Evolutionary conservation across 2,797 vertebrate species (phyloP).

Genomic region (Anniella stebbinsi): DNA sequence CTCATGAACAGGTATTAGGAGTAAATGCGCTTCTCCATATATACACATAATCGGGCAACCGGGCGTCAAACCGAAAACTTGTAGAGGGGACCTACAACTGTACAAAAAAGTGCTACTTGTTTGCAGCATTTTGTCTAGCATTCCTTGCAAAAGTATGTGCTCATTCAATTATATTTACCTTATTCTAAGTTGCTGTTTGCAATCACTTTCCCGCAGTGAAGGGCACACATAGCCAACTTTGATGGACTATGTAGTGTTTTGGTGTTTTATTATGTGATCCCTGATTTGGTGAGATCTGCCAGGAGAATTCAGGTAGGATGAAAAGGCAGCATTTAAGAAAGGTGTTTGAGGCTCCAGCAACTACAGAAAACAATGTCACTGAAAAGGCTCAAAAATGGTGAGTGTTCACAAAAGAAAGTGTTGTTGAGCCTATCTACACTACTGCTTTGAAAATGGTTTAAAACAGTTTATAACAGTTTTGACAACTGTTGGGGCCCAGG

Average conservation of each 20-base stretch:
- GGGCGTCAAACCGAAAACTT: background rate
- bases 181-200: background rate
- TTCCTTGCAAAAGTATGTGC: background rate
- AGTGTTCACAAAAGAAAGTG: background rate
- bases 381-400: background rate
- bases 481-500: too few species aligned
- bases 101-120: background rate
- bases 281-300: background rate
- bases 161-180: background rate
- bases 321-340: background rate
- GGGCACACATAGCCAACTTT: background rate
- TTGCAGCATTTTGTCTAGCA: background rate
- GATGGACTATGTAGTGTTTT: background rate
- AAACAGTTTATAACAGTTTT: too few species aligned
- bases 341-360: background rate
- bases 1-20: too few species aligned
- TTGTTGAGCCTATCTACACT: too few species aligned
- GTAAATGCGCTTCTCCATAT: too few species aligned
- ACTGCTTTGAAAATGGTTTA: too few species aligned
- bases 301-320: background rate
- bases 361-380: background rate
- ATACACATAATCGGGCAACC: too few species aligned
- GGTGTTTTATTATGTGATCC: background rate
- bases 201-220: background rate
- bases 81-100: background rate